Evolutionary conservation across 2,888 invertebrate genomes (phyloP), one percentile per base, ranked within the genome.

Genomic region (Drosophila demipolita): DNA sequence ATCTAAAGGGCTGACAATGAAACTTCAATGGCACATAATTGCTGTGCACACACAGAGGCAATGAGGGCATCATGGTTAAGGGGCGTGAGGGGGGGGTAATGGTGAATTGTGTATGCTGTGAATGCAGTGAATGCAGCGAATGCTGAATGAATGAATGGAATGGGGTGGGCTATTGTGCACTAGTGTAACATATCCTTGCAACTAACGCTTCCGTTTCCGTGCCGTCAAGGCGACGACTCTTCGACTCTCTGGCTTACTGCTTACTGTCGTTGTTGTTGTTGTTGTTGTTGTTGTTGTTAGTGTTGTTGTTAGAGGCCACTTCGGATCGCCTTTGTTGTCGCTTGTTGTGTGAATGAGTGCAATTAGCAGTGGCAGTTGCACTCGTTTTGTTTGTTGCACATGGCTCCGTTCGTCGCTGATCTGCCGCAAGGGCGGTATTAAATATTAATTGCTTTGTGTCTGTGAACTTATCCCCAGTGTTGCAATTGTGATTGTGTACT

Each of bases 121-220:
- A 23, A 40, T 49, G 45, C 17, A 17, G 32, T 45, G 69, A 71
- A 75, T 65, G 61, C 57, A 26, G 26, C 45, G 66, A 45, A 45
- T 45, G 53, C 45, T 69, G 78, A 70, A 67, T 62, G 75, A 64
- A 1, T 35, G 48, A 50, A 26, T 35, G 50, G 15, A 36, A 17
- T 36, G 33, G 8, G 50, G 38, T 33, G 35, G 26, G 53, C 86
- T 40, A 87, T 80, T 83, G 85, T 79, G 77, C 70, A 45, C 42
- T 70, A 75, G 71, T 84, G 82, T 83, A 85, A 88, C 85, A 87
- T 85, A 87, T 89, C 87, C 87, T 80, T 89, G 89, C 87, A 87
- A 89, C 89, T 89, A 87, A 82, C 87, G 87, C 83, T 87, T 87
- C 89, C 87, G 88, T 83, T 89, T 87, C 87, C 87, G 89, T 71